These are phyloP conservation scores for Hypothenemus hampei DNA, from an alignment of 1,140 invertebrate species.

Conservation along the genomic window DNA sequence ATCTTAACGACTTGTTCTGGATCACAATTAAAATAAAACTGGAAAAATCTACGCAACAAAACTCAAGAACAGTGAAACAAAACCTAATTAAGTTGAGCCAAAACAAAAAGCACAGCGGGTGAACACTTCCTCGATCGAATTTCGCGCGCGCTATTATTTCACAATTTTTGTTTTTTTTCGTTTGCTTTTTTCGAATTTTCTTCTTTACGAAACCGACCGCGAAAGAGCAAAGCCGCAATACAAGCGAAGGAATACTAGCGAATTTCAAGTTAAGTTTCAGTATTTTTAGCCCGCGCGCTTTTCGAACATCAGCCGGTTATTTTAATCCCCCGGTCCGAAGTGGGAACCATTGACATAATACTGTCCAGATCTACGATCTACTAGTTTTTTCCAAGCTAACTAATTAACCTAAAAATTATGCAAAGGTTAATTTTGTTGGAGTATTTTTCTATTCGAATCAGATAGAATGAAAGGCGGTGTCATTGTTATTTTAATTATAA, in stretches of 20 bases:
- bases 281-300: constrained; percentile 22
- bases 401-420: constrained; percentile 19
- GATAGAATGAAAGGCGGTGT: no score
- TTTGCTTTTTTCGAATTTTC: no score
- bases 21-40: no score
- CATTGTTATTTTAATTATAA: no score
- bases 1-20: no score
- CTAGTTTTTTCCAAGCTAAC: constrained; percentile 8
- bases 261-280: constrained; percentile 14
- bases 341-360: constrained; percentile 27
- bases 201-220: constrained; percentile 16
- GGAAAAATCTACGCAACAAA: no score
- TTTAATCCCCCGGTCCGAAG: constrained; percentile 23
- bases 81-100: no score
- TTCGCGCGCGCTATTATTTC: constrained; percentile 10
- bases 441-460: constrained; percentile 11
- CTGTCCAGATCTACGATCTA: constrained; percentile 22
- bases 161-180: not conserved
- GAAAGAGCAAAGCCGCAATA: constrained; percentile 18
- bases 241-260: constrained; percentile 27
- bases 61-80: no score
- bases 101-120: not conserved
- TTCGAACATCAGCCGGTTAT: constrained; percentile 21
- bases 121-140: constrained; percentile 21
- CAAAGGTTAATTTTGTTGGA: constrained; percentile 13